phyloP scores from a whole-genome alignment of 2,113 vertebrate species.

The Orthonyx spaldingii region DNA sequence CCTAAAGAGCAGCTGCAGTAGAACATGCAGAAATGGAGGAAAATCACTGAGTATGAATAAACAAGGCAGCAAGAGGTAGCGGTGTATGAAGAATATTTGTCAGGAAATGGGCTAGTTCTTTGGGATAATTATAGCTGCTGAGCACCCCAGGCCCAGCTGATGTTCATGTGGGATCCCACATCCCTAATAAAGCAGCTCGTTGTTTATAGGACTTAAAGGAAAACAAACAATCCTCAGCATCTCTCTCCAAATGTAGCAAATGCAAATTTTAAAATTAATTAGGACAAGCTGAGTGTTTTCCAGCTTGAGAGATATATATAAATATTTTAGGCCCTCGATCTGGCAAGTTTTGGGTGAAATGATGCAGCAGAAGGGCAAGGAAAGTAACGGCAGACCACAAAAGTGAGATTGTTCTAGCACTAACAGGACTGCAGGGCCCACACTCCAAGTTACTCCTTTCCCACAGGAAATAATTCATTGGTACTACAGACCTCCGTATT shows the following conservation, averaged over 20 bases:
- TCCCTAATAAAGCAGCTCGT: background rate
- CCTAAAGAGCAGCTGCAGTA: background rate
- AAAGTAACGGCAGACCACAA: background rate
- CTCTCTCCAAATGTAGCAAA: background rate
- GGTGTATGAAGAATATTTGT: background rate
- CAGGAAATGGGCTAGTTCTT: background rate
- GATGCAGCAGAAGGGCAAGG: background rate
- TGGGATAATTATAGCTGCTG: background rate
- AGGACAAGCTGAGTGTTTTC: background rate
- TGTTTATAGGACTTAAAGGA: background rate
- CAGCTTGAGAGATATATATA: background rate
- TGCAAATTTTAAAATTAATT: background rate
- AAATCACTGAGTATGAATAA: background rate
- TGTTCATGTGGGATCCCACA: background rate
- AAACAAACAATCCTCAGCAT: background rate
- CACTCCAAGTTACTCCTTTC: background rate
- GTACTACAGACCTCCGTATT: background rate
- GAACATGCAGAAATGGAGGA: background rate
- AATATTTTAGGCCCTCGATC: background rate
- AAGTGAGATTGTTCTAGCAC: background rate
- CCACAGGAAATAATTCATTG: background rate
- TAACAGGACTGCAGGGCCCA: background rate
- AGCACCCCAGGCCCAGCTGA: background rate
- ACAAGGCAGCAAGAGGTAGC: background rate
- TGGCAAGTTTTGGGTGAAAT: background rate